A percentile compares a stretch with the other conserved stretches of the same genome.
These are phyloP conservation scores for Megathymus violae DNA, from an alignment of 1,140 invertebrate species.

Conservation along the genomic window DNA sequence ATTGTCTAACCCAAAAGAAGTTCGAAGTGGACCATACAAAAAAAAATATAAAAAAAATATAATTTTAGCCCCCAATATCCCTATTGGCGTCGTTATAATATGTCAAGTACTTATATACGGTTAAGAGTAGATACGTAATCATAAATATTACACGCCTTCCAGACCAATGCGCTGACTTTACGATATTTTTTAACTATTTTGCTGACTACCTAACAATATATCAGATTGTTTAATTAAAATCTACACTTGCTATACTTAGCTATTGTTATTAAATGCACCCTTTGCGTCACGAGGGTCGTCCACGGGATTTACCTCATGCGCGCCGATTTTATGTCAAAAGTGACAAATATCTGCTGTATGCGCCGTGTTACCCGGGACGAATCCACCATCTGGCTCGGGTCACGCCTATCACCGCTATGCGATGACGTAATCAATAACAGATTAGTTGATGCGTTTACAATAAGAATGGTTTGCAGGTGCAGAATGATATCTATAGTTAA, in stretches of 20 bases:
- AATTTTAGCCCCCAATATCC: no score
- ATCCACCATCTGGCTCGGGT: conserved; percentile 48
- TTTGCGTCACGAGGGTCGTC: neutral
- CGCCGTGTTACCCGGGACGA: conserved; percentile 32
- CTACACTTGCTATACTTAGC: conserved; percentile 4
- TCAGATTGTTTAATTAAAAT: neutral
- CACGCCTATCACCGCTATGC: conserved; percentile 51
- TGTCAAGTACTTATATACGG: no score
- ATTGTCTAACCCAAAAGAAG: no score
- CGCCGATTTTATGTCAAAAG: conserved; percentile 51
- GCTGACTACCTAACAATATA: no score
- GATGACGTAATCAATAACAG: conserved; percentile 49
- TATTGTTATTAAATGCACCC: neutral
- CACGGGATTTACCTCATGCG: conserved; percentile 45
- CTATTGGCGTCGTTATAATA: no score
- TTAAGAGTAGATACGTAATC: no score
- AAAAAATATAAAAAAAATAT: no score
- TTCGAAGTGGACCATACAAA: no score
- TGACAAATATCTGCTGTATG: conserved; percentile 54
- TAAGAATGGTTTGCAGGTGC: conserved; percentile 50
- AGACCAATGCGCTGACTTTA: no score
- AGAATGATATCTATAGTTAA: neutral
- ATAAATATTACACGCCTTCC: no score
- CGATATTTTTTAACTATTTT: no score
- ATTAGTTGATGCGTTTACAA: conserved; percentile 47